Evolutionary conservation across 2,113 vertebrate genomes (phyloP).

Genomic region (Polyodon spathula): DNA sequence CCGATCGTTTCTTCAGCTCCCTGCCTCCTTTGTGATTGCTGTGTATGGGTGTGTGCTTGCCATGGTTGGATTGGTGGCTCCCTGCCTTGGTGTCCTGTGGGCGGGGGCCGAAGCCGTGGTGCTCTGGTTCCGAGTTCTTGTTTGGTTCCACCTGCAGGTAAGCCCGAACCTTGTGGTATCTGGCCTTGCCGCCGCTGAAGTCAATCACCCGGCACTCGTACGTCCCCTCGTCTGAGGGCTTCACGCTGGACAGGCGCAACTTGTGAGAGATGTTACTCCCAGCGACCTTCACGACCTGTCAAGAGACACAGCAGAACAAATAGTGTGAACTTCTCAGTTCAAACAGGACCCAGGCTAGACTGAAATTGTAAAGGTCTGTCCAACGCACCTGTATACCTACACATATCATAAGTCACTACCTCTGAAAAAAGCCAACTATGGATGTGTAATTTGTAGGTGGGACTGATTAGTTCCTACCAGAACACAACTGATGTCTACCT

Average conservation of each 20-base stretch:
- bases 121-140: constrained; percentile 40
- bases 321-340: constrained; percentile 1
- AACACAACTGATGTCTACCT: too few species aligned
- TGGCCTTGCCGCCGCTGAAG: constrained; percentile 76
- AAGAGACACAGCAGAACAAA: constrained; percentile 1
- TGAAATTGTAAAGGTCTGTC: too few species aligned
- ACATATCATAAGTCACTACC: too few species aligned
- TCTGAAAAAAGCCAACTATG: too few species aligned
- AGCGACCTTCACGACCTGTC: constrained; percentile 87
- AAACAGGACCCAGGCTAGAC: too few species aligned
- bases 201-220: constrained; percentile 92
- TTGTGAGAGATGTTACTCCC: constrained; percentile 97
- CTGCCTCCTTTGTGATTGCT: constrained; percentile 60
- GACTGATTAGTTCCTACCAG: too few species aligned
- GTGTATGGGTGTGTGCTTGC: constrained; percentile 40
- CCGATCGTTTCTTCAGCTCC: constrained; percentile 63
- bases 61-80: constrained; percentile 19
- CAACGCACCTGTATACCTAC: too few species aligned
- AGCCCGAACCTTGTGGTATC: constrained; percentile 83
- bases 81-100: constrained; percentile 50
- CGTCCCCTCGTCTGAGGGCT: constrained; percentile 76
- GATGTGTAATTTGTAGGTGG: too few species aligned
- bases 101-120: constrained; percentile 19
- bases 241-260: constrained; percentile 84
- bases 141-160: constrained; percentile 70